phyloP scores from a whole-genome alignment of 2,888 invertebrate genomes.

The Gymnosoma rotundatum region DNA sequence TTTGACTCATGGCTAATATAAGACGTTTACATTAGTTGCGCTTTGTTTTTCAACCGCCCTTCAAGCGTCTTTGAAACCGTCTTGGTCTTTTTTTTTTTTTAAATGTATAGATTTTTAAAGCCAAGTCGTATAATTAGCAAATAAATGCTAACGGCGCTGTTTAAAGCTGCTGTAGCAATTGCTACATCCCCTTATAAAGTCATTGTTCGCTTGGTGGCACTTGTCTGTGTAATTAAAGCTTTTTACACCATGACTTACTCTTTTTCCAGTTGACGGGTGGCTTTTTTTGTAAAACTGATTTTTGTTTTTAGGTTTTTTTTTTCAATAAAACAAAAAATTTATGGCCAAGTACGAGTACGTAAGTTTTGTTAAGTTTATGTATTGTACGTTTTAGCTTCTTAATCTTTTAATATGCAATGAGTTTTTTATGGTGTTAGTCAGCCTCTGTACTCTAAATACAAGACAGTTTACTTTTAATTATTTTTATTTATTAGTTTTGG shows the following conservation, averaged over 20 bases:
- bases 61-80: conserved; percentile 25
- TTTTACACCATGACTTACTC: conserved; percentile 50
- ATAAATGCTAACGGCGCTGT: conserved; percentile 61
- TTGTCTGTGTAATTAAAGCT: conserved; percentile 65
- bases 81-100: conserved; percentile 8
- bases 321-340: conserved; percentile 1
- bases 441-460: background rate
- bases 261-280: conserved; percentile 33
- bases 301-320: conserved; percentile 7
- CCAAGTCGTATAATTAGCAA: conserved; percentile 62
- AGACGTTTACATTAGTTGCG: conserved; percentile 18
- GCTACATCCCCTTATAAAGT: conserved; percentile 63
- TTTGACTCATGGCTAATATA: conserved; percentile 33
- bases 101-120: conserved; percentile 54
- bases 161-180: conserved; percentile 44
- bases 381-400: conserved; percentile 21
- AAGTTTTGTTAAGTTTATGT: conserved; percentile 21
- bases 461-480: background rate
- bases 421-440: background rate
- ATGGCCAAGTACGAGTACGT: conserved; percentile 8
- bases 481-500: conserved; percentile 18
- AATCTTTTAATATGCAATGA: conserved; percentile 25
- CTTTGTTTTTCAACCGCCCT: background rate
- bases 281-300: conserved; percentile 28
- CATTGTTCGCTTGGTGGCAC: conserved; percentile 58